Evolutionary conservation across 2,797 vertebrate genomes (phyloP).

Genomic region (Crenichthys baileyi): DNA sequence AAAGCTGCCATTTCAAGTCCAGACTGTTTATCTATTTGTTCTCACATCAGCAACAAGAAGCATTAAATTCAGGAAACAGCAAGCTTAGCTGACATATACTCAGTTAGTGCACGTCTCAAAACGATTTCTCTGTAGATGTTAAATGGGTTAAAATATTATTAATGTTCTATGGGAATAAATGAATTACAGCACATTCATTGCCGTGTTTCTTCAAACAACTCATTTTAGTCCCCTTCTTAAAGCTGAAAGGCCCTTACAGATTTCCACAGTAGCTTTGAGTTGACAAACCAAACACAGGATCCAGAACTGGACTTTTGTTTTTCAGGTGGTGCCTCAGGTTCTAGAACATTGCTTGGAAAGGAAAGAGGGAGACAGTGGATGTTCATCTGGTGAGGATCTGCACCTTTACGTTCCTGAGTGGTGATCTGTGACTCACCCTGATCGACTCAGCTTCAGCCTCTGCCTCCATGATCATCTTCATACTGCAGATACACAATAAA

Average conservation of each 20-base stretch:
- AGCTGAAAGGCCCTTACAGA: not conserved
- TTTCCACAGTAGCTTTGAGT: not conserved
- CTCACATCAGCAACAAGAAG: too few relatives aligned
- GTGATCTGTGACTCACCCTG: slow-evolving; percentile 78
- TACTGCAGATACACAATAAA: slow-evolving; percentile 65
- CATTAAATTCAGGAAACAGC: too few relatives aligned
- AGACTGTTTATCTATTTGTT: too few relatives aligned
- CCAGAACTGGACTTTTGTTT: not conserved
- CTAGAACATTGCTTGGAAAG: not conserved
- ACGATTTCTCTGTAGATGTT: not conserved
- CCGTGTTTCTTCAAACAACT: not conserved
- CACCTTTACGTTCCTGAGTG: not conserved
- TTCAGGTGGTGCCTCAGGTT: not conserved
- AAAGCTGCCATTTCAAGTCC: too few relatives aligned
- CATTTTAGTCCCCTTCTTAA: not conserved
- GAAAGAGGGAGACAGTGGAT: not conserved
- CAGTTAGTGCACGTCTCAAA: not conserved
- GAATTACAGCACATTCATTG: not conserved
- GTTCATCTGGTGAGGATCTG: not conserved
- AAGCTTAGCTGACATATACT: not conserved
- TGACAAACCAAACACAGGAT: not conserved
- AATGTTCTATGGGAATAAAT: too few relatives aligned
- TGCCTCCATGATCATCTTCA: slow-evolving; percentile 89
- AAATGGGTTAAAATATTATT: too few relatives aligned
- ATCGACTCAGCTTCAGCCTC: slow-evolving; percentile 90